Evolutionary conservation across 2,888 invertebrate genomes (phyloP), one percentile per base, ranked within the genome.

Genomic region (Calameuta filiformis): DNA sequence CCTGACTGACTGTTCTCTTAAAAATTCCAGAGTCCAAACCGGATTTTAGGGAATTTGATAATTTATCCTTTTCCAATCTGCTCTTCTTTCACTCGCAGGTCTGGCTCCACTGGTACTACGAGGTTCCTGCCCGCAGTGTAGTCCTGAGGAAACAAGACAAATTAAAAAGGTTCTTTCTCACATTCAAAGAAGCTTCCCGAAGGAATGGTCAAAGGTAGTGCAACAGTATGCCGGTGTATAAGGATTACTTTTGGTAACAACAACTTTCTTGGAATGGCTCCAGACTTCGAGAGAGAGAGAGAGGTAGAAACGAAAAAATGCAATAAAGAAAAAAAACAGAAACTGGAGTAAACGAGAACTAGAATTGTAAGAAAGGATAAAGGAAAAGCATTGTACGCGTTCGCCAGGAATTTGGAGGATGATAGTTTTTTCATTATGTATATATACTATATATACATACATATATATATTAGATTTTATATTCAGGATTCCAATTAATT

Each of bases 141-240:
- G 93, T 4, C 94, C 94, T 4, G 93, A 94, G 86, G 96, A 96
- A 89, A 94, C 94, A 76, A 93, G 94, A 83, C 96, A 96, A 92
- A 95, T 96, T 85, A 95, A 95, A 89, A 94, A 94, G 89, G 96
- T 96, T 40, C 92, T 96, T 15, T 94, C 95, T 31, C 95, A 95
- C 91, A 95, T 96, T 77, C 96, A 96, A 88, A 93, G 95, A 85
- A 94, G 95, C 90, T 96, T 94, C 88, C 96, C 96, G 11, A 95
- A 95, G 86, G 96, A 96, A 90, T 96, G 96, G 96, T 93, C 94
- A 77, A 95, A 95, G 92, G 93, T 96, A 83, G 93, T 96, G 33
- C 94, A 94, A 88, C 94, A 95, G 85, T 95, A 95, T 87, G 93
- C 94, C 12, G 95, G 94, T 69, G 78, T 77, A 79, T 83, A 82